Evolutionary conservation across 1,140 invertebrate species (phyloP), one percentile per base, ranked within the genome.

Genomic region (Drosophila parabipectinata): DNA sequence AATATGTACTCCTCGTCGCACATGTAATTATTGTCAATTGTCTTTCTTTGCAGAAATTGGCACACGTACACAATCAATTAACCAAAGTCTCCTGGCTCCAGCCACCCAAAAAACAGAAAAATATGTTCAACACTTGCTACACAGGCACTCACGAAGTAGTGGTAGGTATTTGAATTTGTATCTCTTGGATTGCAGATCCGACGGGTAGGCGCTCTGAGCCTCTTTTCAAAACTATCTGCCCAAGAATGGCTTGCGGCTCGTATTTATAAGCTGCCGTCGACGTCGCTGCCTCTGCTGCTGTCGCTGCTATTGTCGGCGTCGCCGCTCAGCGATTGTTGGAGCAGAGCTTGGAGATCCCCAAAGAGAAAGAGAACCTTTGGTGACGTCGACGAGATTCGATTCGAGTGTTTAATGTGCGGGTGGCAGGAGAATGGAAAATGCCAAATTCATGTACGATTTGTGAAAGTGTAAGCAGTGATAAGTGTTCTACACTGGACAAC

Each of bases 261-360:
- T 78, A 82, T 87, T 87, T 85, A 85, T 85, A 78, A 87, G 82
- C 74, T 87, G 62, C 30, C 21, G n/a, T 3, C 41, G 10, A 18
- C 3, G 41, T 9, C 57, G 47, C 47, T 3, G 51, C 14, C 12
- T 39, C 28, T 39, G 72, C 45, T 15, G 7, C 26, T 34, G 61
- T 9, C 9, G 34, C 34, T 7, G 57, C 28, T 4, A 14, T 47
- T 30, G 51, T 21, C 37, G 28, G n/a, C n/a, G 10, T n/a, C 41
- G 18, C n/a, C 54, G 55, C 10, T n/a, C 15, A 15, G 18, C 24
- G 72, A 75, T 68, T 55, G 39, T 8, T 34, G 28, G 37, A 73
- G 72, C 72, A 8, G 21, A 24, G 44, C 44, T 62, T 44, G 8
- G 44, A 47, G 44, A 47, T 15, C 44, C 15, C 15, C 26, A 28